Percentiles rank a stretch among this genome's conserved stretches.
These are phyloP conservation scores for Odontocerum albicorne DNA, from an alignment of 2,888 invertebrate species.

Conservation along the genomic window DNA sequence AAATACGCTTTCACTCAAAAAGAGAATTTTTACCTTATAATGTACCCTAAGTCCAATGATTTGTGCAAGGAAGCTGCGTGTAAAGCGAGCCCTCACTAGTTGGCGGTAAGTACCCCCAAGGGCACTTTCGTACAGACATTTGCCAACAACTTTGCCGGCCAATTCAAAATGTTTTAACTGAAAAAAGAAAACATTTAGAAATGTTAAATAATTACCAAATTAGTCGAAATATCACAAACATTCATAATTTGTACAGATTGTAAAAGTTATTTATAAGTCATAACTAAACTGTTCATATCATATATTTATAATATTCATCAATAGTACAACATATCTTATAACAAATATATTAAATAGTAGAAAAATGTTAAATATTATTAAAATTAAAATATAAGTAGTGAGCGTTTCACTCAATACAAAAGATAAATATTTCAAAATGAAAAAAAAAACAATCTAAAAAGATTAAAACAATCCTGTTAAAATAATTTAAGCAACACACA, in stretches of 20 bases:
- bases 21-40: slow-evolving; percentile 82
- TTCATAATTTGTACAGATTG: not conserved
- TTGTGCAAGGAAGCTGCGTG: slow-evolving; percentile 91
- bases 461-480: no score
- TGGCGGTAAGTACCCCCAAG: slow-evolving; percentile 87
- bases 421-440: no score
- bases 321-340: no score
- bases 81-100: slow-evolving; percentile 86
- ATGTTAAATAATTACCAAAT: no score
- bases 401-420: no score
- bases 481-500: no score
- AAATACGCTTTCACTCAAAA: no score
- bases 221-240: no score
- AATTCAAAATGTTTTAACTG: slow-evolving; percentile 86
- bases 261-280: not conserved
- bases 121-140: slow-evolving; percentile 92
- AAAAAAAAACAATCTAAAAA: no score
- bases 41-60: slow-evolving; percentile 91
- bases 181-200: slow-evolving; percentile 9
- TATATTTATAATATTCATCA: not conserved
- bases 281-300: not conserved
- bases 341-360: no score
- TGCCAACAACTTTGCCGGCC: slow-evolving; percentile 91
- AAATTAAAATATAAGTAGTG: no score
- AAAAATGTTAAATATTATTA: no score